phyloP scores from a whole-genome alignment of 1,140 invertebrate species.

The Drosophila paulistorum region DNA sequence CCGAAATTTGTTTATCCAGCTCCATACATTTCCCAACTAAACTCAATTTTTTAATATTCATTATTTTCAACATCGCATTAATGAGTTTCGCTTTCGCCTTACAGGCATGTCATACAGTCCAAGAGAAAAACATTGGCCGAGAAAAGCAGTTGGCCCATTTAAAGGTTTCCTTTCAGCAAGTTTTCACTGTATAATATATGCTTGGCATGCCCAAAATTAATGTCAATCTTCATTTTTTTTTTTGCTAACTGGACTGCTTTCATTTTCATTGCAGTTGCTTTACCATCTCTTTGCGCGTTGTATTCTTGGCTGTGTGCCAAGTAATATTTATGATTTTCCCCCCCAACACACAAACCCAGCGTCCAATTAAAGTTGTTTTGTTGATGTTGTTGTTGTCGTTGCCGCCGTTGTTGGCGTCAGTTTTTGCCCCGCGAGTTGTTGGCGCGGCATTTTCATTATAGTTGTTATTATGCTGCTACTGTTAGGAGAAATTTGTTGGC shows the following conservation, averaged over 20 bases:
- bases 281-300: conserved; percentile 18
- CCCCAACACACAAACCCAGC: conserved; percentile 23
- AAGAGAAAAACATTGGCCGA: no score
- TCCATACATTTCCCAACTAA: no score
- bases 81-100: no score
- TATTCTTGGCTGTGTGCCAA: conserved; percentile 49
- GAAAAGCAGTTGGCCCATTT: no score
- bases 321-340: conserved; percentile 52
- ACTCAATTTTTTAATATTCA: no score
- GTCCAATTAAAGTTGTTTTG: conserved; percentile 48
- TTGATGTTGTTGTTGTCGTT: conserved; percentile 12
- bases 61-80: no score
- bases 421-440: background rate
- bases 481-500: conserved; percentile 23
- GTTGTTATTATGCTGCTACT: conserved; percentile 23
- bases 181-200: background rate
- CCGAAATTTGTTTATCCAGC: no score
- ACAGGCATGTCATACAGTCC: no score
- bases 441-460: conserved; percentile 44
- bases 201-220: conserved; percentile 29
- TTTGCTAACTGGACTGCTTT: conserved; percentile 29
- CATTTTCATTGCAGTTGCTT: conserved; percentile 48
- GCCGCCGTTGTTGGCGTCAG: background rate
- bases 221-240: conserved; percentile 46
- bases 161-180: no score